Percentiles rank a stretch among this genome's conserved stretches.
These are phyloP conservation scores for Cyprinus carpio DNA, from an alignment of 2,113 vertebrate genomes.

Conservation along the genomic window DNA sequence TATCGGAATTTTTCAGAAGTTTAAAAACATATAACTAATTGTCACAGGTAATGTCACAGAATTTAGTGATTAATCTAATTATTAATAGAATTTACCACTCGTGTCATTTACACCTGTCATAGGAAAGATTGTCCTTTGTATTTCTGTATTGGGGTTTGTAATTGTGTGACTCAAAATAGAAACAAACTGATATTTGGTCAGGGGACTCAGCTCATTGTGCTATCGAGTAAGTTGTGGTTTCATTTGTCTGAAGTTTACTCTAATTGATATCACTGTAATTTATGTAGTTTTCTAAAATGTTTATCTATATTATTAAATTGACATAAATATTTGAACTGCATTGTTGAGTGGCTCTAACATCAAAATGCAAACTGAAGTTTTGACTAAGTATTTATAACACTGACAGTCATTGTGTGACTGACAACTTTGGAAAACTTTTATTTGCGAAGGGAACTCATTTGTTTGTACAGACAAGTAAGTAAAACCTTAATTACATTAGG, in stretches of 20 bases:
- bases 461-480: constrained; percentile 1
- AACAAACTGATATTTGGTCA: neutral
- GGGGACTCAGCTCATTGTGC: neutral
- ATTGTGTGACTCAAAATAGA: constrained; percentile 25
- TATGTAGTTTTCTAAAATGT: neutral
- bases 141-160: constrained; percentile 2
- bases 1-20: neutral
- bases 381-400: neutral
- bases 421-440: neutral
- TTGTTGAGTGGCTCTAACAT: neutral
- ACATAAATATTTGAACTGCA: neutral
- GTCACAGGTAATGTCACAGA: neutral
- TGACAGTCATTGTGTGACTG: neutral
- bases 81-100: neutral
- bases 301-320: too few relatives aligned
- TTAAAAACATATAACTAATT: neutral
- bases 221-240: constrained; percentile 1
- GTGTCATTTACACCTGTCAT: neutral
- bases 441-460: constrained; percentile 31
- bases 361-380: neutral
- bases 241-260: neutral
- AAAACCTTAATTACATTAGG: neutral
- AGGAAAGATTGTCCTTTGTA: neutral
- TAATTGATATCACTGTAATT: neutral
- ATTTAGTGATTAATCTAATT: neutral